Base-by-base conservation (phyloP, 1,140 invertebrate species). In the Bathynomus jamesi region DNA sequence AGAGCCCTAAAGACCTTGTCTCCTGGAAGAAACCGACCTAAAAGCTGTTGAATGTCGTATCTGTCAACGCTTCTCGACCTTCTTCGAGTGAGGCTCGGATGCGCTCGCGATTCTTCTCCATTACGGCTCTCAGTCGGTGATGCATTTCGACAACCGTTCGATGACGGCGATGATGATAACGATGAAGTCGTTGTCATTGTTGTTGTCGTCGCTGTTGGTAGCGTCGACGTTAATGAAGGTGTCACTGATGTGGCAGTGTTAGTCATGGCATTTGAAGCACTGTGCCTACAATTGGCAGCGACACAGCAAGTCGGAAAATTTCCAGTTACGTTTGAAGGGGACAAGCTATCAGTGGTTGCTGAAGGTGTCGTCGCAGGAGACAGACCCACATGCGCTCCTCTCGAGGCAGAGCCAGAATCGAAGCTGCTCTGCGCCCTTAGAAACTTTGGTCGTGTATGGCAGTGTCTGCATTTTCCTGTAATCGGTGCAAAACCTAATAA, bases 391-490 rank as follows among this genome's bases (percentile, higher is more conserved):
- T 53, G 13, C 1, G 40, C 40, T 3, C 40, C 40, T 53, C 40
- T 53, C 1, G 40, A 53, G 40, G 40, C 40, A 1, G 40, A 53
- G 21, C 40, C 40, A 17, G 40, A 53, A 31, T 76, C 75, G 28
- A 76, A 73, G 69, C 75, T 73, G 61, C 71, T 73, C 53, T 73
- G 75, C 0, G 70, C 69, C 0, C 72, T 24, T 2, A 73, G 31
- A 53, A 72, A 76, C 30, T 76, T 76, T 24, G 75, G 71, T 27
- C 75, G 28, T 8, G 75, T 76, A 66, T 76, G 71, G 61, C 75
- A 76, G 32, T 73, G 69, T 0, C 71, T 70, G 27, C 75, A 76
- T 70, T 72, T 73, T 25, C 74, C 74, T 76, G 74, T 11, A 40
- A n/a, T n/a, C n/a, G n/a, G n/a, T n/a, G n/a, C n/a, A n/a, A n/a